Base-by-base conservation (phyloP, 2,888 invertebrate genomes). In the Thalpophila matura region DNA sequence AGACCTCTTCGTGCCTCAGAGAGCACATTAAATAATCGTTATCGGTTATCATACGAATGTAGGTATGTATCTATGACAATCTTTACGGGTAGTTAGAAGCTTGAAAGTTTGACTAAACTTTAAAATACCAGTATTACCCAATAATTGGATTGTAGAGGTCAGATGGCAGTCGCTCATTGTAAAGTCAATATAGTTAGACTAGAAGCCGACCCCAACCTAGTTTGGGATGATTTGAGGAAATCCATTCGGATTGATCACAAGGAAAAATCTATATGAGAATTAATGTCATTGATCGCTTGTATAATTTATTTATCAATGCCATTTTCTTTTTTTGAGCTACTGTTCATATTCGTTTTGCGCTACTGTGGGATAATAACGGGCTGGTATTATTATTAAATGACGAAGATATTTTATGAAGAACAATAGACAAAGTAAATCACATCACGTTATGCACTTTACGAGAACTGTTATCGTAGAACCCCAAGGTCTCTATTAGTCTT, bases 371-470 rank as follows among this genome's bases (percentile, higher is more conserved):
- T 0, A 4, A 18, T 33, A 57, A 40, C 10, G 7, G 26, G 7
- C n/a, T 2, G 7, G 12, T 47, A 12, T 40, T 10, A n/a, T 35
- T 14, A 24, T 35, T 14, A 20, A 43, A 35, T 33, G 26, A 22
- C 18, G 12, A 3, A 26, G 18, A 0, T 24, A 46, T 63, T 60
- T 29, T 18, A 12, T 33, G n/a, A 33, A 31, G 49, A 53, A 72
- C 59, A 72, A 58, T 46, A 26, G 16, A 59, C 33, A 65, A 69
- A 50, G 35, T 27, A 27, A 67, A 66, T 46, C 18, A 16, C 18
- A 22, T 4, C 26, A 35, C 26, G 2, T 2, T 14, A 10, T 37
- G 33, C 26, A 47, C 33, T 22, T 31, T 20, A 22, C n/a, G 42
- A 27, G 1, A 35, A 57, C 9, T 38, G 26, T 67, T 53, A 56